Evolutionary conservation across 2,113 vertebrate genomes (phyloP).

Genomic region (Apteryx owenii): DNA sequence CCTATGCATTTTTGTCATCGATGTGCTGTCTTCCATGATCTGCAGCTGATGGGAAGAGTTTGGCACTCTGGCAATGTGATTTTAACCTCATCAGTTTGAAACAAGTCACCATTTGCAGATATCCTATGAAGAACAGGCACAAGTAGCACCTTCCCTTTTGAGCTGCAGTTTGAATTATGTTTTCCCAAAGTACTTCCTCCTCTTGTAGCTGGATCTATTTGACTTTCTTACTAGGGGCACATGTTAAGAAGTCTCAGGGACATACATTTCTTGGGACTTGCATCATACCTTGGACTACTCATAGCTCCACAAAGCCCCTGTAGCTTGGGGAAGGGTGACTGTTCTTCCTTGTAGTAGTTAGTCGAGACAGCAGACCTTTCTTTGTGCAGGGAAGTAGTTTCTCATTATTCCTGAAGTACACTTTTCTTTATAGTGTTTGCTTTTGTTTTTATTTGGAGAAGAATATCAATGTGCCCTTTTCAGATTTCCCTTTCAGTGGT

Average conservation of each 20-base stretch:
- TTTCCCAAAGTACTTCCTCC: neutral
- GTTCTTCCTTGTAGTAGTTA: neutral
- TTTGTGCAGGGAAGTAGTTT: neutral
- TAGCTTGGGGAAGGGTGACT: neutral
- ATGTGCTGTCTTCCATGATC: neutral
- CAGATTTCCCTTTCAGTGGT: neutral
- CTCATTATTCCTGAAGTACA: neutral
- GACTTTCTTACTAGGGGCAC: neutral
- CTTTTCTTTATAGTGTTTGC: neutral
- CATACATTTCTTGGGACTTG: neutral
- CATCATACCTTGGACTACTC: accelerated
- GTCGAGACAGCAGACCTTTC: neutral
- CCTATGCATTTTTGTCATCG: neutral
- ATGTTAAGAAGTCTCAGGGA: neutral
- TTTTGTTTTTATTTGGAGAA: neutral
- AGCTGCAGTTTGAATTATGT: neutral
- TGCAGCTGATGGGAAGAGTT: accelerated
- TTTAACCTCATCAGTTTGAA: neutral
- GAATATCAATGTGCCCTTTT: neutral
- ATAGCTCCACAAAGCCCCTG: neutral
- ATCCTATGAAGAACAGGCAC: neutral
- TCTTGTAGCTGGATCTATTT: neutral
- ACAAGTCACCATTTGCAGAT: neutral
- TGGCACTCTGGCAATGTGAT: neutral
- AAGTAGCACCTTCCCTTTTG: accelerated